These are phyloP conservation scores for Chaetogeoica ovagalla DNA, from an alignment of 2,888 invertebrate species.

Conservation along the genomic window DNA sequence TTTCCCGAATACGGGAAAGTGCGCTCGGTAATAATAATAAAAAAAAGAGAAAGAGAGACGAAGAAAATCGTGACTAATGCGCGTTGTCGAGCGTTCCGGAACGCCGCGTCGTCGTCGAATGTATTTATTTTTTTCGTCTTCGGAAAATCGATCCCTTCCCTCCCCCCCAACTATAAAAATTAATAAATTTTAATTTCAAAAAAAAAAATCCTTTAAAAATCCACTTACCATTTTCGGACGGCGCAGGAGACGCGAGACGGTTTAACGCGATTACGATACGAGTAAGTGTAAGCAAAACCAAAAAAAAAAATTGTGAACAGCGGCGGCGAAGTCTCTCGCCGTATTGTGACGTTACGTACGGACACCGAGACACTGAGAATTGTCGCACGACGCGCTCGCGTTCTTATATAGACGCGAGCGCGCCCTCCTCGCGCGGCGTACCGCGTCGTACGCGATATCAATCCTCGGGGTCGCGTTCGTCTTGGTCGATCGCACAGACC, in stretches of 20 bases:
- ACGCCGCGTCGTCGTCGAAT: conserved; percentile 2
- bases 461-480: not conserved
- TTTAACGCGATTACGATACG: no score
- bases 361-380: conserved; percentile 38
- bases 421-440: not conserved
- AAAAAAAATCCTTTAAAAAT: not conserved
- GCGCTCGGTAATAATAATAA: not conserved
- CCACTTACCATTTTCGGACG: conserved; percentile 22
- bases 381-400: conserved; percentile 4
- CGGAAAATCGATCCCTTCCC: no score
- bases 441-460: no score
- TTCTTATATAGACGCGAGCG: conserved; percentile 34
- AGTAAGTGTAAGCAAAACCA: no score
- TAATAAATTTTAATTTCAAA: not conserved
- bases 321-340: no score
- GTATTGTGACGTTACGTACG: not conserved
- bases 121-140: not conserved
- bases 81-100: conserved; percentile 31
- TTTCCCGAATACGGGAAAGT: conserved; percentile 32
- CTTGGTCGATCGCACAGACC: conserved; percentile 36
- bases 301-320: not conserved
- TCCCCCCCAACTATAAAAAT: no score
- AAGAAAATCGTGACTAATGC: conserved; percentile 47
- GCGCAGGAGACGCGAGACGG: not conserved
- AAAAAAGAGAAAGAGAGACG: not conserved